Conservation (phyloP, 2,797 vertebrate species). For the Poeciliopsis gracilis region DNA sequence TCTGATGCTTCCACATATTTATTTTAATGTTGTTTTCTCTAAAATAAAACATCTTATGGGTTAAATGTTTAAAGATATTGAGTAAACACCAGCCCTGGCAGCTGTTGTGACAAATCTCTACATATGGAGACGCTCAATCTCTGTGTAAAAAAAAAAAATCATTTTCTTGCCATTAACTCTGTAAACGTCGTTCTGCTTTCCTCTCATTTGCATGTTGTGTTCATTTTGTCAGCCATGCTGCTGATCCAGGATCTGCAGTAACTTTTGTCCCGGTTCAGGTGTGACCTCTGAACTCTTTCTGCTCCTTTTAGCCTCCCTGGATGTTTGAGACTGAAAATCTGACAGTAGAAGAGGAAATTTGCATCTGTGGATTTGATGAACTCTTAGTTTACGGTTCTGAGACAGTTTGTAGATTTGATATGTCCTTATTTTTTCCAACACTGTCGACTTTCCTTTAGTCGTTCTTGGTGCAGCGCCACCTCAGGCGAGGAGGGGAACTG, state of each 20-base stretch:
- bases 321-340: neutral
- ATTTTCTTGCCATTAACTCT: neutral
- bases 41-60: slow-evolving; percentile 32
- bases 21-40: slow-evolving; percentile 21
- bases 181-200: slow-evolving; percentile 13
- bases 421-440: slow-evolving; percentile 12
- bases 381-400: slow-evolving; percentile 15
- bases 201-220: slow-evolving; percentile 2
- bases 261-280: slow-evolving; percentile 11
- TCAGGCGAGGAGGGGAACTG: too few relatives aligned
- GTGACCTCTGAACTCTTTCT: slow-evolving; percentile 17
- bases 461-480: too few relatives aligned
- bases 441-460: too few relatives aligned
- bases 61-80: slow-evolving; percentile 57
- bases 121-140: slow-evolving; percentile 53
- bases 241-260: slow-evolving; percentile 83
- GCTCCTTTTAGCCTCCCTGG: slow-evolving; percentile 4
- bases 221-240: slow-evolving; percentile 80
- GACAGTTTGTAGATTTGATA: slow-evolving; percentile 30
- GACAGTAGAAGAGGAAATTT: slow-evolving; percentile 24
- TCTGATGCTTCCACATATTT: slow-evolving; percentile 30
- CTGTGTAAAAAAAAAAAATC: slow-evolving; percentile 28
- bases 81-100: slow-evolving; percentile 60
- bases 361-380: slow-evolving; percentile 16
- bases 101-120: slow-evolving; percentile 63